Evolutionary conservation across 2,113 vertebrate species (phyloP).

Genomic region (Syngnathus typhle): DNA sequence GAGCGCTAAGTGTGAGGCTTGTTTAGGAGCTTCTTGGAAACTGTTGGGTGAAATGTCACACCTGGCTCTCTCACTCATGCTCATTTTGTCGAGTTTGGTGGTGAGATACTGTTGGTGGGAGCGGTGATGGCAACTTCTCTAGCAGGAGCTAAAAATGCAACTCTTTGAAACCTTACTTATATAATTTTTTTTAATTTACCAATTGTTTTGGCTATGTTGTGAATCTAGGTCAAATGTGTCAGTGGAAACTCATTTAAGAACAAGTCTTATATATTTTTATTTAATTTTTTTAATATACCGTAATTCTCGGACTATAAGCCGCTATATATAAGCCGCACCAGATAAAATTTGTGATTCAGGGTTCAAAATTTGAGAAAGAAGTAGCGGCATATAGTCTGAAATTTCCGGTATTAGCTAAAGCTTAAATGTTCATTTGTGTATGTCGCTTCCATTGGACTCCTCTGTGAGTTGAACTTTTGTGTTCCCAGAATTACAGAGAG

Average conservation of each 20-base stretch:
- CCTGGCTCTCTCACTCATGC: constrained; percentile 8
- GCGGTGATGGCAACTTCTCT: background rate
- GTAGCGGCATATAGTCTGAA: too few species aligned
- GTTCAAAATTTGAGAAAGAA: too few species aligned
- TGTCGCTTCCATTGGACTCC: background rate
- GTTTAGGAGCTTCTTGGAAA: constrained; percentile 23
- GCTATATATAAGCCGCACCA: too few species aligned
- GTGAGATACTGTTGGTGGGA: background rate
- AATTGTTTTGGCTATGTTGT: background rate
- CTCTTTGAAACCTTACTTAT: background rate
- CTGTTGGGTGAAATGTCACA: constrained; percentile 5
- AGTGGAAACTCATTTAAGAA: too few species aligned
- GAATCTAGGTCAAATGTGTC: too few species aligned
- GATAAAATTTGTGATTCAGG: too few species aligned
- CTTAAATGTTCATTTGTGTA: background rate
- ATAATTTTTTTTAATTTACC: too few species aligned
- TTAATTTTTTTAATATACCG: too few species aligned
- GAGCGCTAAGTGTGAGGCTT: constrained; percentile 17
- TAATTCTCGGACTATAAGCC: too few species aligned
- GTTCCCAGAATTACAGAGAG: constrained; percentile 81
- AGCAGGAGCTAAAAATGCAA: background rate
- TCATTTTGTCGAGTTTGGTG: background rate
- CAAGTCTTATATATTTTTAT: too few species aligned
- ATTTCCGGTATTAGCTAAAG: too few species aligned
- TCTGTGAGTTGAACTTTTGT: background rate